Evolutionary conservation across 2,888 invertebrate species (phyloP), one percentile per base, ranked within the genome.

Genomic region (Eulithis testata): DNA sequence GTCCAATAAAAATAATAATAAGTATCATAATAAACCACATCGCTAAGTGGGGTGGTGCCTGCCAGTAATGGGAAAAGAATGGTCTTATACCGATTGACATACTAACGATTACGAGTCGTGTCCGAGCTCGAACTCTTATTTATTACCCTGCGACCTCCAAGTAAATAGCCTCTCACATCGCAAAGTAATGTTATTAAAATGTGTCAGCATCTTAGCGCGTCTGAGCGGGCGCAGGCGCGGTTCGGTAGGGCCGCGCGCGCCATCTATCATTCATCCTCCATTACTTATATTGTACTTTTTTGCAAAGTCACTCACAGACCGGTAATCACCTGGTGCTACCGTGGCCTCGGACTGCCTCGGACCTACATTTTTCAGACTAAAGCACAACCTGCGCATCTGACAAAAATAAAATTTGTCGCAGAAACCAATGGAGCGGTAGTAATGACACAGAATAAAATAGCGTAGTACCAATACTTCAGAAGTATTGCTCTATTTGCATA

Each of bases 201-300:
- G 91, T 91, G 92, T 92, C 92, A 91, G 91, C 92, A 89, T 88
- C 92, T 92, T 90, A 86, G 84, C 81, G 76, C 77, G 78, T 71
- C 73, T 64, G 72, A 68, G 74, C 67, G 74, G 64, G 75, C 79
- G 79, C 77, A 78, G 75, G 79, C 80, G 83, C 79, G 81, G 74
- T 75, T 76, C 72, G 74, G 75, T 77, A 70, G 76, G 77, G 76
- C 82, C 79, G 80, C 82, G 77, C 75, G 78, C 85, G 88, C 90
- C 88, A 91, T 93, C 91, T 92, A 93, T 93, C 93, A 93, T 91
- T 90, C 90, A 92, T 92, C 91, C 91, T 90, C 93, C 92, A 93
- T 93, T 93, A 93, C 93, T 91, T 92, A 93, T 91, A 92, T 92
- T 93, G 92, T 93, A 89, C 89, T 91, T 92, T 92, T 92, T 90